phyloP scores from a whole-genome alignment of 2,113 vertebrate species.

The Phalacrocorax carbo region DNA sequence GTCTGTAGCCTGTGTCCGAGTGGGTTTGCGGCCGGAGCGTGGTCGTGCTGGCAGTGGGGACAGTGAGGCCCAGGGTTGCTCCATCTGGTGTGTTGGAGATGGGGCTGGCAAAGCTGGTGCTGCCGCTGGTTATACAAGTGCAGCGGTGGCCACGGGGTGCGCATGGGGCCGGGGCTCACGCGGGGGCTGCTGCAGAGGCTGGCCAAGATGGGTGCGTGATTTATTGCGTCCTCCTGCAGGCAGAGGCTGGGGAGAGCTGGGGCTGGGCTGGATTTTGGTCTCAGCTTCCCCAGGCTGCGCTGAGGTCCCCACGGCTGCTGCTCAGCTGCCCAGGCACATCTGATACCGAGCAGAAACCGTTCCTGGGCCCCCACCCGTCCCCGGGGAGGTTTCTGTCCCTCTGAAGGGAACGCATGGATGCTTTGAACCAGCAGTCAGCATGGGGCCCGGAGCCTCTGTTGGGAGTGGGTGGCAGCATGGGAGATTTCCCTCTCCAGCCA shows the following conservation, averaged over 20 bases:
- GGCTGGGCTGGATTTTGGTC: background rate
- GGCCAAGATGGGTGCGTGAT: background rate
- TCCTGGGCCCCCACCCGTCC: rapidly evolving
- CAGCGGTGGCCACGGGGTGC: background rate
- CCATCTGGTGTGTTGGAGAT: rapidly evolving
- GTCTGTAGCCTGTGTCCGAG: background rate
- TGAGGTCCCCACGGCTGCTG: background rate
- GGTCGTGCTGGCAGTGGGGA: background rate
- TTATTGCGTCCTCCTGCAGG: constrained; percentile 13
- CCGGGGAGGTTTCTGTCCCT: background rate
- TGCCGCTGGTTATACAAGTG: background rate
- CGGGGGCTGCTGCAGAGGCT: constrained; percentile 23
- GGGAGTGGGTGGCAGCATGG: rapidly evolving
- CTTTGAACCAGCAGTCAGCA: background rate
- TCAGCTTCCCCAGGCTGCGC: background rate
- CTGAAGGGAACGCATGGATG: background rate
- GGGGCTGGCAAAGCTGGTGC: background rate
- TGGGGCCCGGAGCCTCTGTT: background rate
- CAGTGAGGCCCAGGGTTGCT: background rate
- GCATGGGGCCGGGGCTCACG: background rate
- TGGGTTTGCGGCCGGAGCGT: rapidly evolving
- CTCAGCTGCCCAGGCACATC: background rate
- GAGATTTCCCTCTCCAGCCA: background rate
- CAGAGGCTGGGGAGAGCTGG: background rate
- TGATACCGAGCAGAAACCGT: background rate